A percentile compares a stretch with the other conserved stretches of the same genome.
phyloP scores from a whole-genome alignment of 1,140 invertebrate genomes.

The Vanessa tameamea region DNA sequence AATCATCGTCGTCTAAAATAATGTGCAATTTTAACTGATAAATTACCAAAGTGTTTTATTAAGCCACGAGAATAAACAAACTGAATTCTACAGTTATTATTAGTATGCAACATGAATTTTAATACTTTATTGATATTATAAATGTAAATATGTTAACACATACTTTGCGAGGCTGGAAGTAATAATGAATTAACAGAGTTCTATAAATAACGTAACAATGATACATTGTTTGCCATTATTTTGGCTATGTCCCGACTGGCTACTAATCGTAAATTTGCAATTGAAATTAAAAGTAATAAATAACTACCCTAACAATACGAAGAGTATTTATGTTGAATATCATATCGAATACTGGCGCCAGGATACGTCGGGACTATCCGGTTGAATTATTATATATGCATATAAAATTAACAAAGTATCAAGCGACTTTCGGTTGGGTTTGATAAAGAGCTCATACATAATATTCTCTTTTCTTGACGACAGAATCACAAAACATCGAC shows the following conservation, averaged over 20 bases:
- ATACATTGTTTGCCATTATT: slow-evolving; percentile 24
- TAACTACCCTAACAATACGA: background rate
- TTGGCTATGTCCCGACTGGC: slow-evolving; percentile 5
- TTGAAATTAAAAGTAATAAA: slow-evolving; percentile 27
- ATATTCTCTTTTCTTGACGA: background rate
- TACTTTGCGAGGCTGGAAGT: slow-evolving; percentile 12
- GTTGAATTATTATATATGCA: too few species aligned
- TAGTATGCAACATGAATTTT: background rate
- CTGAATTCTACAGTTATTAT: background rate
- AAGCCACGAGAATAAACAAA: background rate
- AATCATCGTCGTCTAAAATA: background rate
- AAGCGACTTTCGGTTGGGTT: too few species aligned
- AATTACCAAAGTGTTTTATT: background rate
- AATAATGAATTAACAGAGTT: slow-evolving; percentile 25
- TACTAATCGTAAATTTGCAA: slow-evolving; percentile 29
- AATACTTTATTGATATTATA: slow-evolving; percentile 4
- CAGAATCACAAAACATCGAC: slow-evolving; percentile 71
- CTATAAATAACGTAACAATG: slow-evolving; percentile 34
- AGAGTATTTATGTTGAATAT: background rate
- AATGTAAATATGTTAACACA: background rate
- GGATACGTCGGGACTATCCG: background rate
- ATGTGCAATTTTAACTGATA: too few species aligned
- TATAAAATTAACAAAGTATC: too few species aligned
- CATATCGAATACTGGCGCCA: background rate
- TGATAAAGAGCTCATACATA: background rate